Percentiles rank a stretch among this genome's conserved stretches.
phyloP scores from a whole-genome alignment of 2,113 vertebrate species.

The Argyrosomus japonicus region DNA sequence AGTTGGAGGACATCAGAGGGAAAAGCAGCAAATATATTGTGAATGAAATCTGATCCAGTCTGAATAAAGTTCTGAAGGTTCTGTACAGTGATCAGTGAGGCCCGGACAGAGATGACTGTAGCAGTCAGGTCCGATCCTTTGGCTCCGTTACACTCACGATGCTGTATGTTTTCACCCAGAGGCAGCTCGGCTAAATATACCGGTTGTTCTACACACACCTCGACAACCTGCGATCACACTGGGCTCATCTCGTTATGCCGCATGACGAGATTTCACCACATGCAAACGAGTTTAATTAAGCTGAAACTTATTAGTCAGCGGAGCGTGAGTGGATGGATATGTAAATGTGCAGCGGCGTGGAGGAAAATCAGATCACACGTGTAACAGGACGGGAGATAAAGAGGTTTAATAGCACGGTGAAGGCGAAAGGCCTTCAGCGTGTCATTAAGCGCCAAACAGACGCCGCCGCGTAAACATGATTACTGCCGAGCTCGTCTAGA shows the following conservation, averaged over 20 bases:
- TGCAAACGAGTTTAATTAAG: conserved; percentile 71
- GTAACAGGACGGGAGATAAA: conserved; percentile 59
- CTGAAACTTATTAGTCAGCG: conserved; percentile 55
- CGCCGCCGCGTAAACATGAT: conserved; percentile 42
- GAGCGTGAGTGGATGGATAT: conserved; percentile 54
- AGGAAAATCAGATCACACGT: conserved; percentile 58
- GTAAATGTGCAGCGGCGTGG: conserved; percentile 55
- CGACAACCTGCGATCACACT: conserved; percentile 64
- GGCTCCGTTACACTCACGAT: conserved; percentile 37
- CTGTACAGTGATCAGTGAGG: background rate
- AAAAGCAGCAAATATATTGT: too few species aligned
- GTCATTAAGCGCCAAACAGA: conserved; percentile 54
- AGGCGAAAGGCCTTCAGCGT: conserved; percentile 40
- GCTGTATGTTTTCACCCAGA: conserved; percentile 46
- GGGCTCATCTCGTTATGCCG: conserved; percentile 62
- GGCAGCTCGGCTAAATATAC: conserved; percentile 61
- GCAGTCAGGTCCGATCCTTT: too few species aligned
- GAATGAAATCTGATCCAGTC: too few species aligned
- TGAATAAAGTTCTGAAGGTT: too few species aligned
- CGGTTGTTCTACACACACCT: conserved; percentile 57
- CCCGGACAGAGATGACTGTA: background rate
- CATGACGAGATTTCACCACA: conserved; percentile 64
- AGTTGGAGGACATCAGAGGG: too few species aligned
- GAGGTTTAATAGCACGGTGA: conserved; percentile 49
- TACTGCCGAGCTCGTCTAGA: conserved; percentile 41